phyloP scores from a whole-genome alignment of 1,140 invertebrate genomes.

The Aphidius ervi region DNA sequence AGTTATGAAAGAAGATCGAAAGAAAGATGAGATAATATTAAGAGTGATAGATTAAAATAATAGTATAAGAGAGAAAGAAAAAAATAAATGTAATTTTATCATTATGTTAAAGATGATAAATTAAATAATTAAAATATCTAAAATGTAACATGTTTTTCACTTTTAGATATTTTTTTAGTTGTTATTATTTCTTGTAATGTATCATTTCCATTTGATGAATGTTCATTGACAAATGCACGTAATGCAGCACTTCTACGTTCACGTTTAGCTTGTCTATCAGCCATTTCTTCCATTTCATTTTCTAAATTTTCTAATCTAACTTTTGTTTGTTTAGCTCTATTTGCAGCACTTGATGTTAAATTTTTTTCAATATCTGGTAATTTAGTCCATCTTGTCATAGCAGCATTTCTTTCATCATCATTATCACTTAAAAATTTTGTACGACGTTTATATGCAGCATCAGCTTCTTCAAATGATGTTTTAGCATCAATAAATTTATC shows the following conservation, averaged over 20 bases:
- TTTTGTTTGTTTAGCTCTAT: conserved; percentile 46
- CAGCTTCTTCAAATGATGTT: conserved; percentile 35
- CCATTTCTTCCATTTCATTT: conserved; percentile 52
- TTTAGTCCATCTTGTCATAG: conserved; percentile 43
- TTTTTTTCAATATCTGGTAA: conserved; percentile 33
- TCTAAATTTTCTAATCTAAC: conserved; percentile 51
- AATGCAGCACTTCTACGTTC: conserved; percentile 48
- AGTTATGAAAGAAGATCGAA: neutral
- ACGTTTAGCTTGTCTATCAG: conserved; percentile 48
- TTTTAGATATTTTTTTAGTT: conserved; percentile 25
- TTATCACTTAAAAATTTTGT: conserved; percentile 49
- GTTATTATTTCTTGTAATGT: conserved; percentile 17
- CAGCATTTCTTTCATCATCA: conserved; percentile 44
- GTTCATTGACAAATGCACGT: conserved; percentile 48
- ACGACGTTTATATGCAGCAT: conserved; percentile 36
- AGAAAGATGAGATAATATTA: neutral
- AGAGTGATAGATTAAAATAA: neutral
- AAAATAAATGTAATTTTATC: neutral
- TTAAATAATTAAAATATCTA: conserved; percentile 8
- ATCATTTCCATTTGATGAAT: conserved; percentile 23
- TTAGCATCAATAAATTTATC: conserved; percentile 27
- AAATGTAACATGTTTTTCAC: conserved; percentile 29
- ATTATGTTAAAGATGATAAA: neutral
- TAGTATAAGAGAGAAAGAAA: conserved; percentile 11
- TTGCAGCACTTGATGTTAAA: conserved; percentile 35